Base-by-base conservation (phyloP, 2,797 vertebrate genomes). In the Amphiprion clarkii region DNA sequence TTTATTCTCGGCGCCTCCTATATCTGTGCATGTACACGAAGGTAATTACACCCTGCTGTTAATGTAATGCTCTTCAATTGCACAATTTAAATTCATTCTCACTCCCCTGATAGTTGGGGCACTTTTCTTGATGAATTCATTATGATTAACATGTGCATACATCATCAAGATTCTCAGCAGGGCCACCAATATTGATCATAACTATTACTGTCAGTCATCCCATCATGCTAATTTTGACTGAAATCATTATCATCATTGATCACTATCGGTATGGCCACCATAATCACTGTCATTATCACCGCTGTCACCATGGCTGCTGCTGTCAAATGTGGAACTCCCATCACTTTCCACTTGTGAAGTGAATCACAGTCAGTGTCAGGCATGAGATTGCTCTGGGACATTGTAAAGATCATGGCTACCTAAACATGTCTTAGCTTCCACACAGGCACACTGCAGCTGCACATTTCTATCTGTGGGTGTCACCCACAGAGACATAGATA, bases 401-500 rank as follows among this genome's bases (percentile, higher is more conserved):
- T 73, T 78, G 84, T 64, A 84, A 77, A 88, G 87, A 91, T 87
- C 83, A 83, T 76, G 85, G 83, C 79, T 67, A 89, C 79, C 90
- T 89, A 84, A 91, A 91, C 84, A 87, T 81, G 75, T 57, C 82
- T 82, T 21, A 12, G 71, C 79, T 74, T 74, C 71, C 57, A 40
- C 85, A 79, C 67, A 21, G 66, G 61, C 81, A 62, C 86, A 68
- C 65, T 64, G 16, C 82, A 84, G 77, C 84, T 79, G 76, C 87
- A 84, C 88, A 83, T 81, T 92, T 87, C 88, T 87, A 87, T 92
- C 84, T 82, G 82, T 88, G 90, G 84, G 90, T 90, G 91, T 91
- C 91, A 91, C 91, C 90, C 89, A 72, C 74, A 80, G 89, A 92
- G 87, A 90, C 76, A 82, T 46, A 83, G 87, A 91, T 93, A 92